Base-by-base conservation (phyloP, 2,888 invertebrate species). In the Muschampia plurimacula region DNA sequence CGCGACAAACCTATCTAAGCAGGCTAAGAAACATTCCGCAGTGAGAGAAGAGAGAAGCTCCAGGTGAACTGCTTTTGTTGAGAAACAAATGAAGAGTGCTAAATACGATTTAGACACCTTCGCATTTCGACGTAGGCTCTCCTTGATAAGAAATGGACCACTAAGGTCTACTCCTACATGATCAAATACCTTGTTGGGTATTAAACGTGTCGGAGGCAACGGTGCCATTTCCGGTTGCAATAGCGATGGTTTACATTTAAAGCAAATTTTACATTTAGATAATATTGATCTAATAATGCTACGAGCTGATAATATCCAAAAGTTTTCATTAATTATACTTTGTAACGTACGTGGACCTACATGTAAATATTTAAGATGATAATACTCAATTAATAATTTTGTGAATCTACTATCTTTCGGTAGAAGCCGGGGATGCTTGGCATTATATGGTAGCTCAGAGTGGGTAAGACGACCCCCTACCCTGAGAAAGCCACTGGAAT, bases 391-490 rank as follows among this genome's bases (percentile, higher is more conserved):
- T n/a, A 52, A 52, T 15, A 52, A 22, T 55, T 55, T 55, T 55
- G 55, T 55, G n/a, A 55, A 55, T 55, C 22, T 55, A 55, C 55
- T 10, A 55, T 55, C 22, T 55, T 55, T 55, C 8, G 22, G 22
- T 22, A 55, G n/a, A 15, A 52, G 52, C 1, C 52, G 52, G 9
- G 52, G 52, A 52, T 52, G 52, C 9, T 55, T 55, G 9, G 22
- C 55, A 10, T 55, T 55, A 55, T 55, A 55, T 4, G 55, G 55
- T 22, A 55, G 10, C 22, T 55, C 55, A 55, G 55, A 22, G 22
- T 55, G 55, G 4, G 55, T 55, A 22, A 55, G 55, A 55, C 55
- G 55, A 55, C 55, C 55, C 55, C 55, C 55, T 55, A 55, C 55
- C 55, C 55, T 55, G 22, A 55, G 55, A 22, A 55, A 55, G 55